phyloP scores from a whole-genome alignment of 92 coral and sea anemone genomes.

The Parazoanthus atlanticus region DNA sequence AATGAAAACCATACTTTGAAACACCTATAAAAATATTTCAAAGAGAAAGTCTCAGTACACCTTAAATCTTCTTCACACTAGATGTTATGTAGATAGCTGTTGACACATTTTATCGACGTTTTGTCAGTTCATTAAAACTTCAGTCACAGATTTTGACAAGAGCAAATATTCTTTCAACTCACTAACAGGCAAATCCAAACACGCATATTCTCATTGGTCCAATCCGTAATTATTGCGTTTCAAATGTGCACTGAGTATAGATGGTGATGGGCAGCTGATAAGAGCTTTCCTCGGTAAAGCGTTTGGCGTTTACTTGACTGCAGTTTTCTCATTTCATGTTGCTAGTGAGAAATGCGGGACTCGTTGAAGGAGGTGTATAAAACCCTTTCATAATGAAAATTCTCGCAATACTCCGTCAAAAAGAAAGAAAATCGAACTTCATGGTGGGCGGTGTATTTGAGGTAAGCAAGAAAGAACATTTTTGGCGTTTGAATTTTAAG shows the following conservation, averaged over 20 bases:
- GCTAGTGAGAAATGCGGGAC: background rate
- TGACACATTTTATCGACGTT: slow-evolving; percentile 18
- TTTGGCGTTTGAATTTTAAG: background rate
- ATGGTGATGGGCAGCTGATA: slow-evolving; percentile 12
- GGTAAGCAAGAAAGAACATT: background rate
- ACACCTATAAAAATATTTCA: background rate
- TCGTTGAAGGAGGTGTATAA: too few species aligned
- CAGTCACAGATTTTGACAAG: slow-evolving; percentile 27
- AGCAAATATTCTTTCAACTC: slow-evolving; percentile 17
- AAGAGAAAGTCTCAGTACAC: background rate
- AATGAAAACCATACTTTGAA: background rate
- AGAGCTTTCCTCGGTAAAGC: background rate
- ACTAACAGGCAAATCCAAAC: slow-evolving; percentile 13
- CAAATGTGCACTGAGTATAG: background rate
- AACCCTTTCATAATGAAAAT: background rate
- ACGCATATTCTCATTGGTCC: slow-evolving; percentile 6
- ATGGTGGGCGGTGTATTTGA: background rate
- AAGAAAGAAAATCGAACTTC: background rate
- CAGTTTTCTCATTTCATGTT: background rate
- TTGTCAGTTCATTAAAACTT: slow-evolving; percentile 39
- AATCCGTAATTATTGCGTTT: background rate
- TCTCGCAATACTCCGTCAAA: background rate
- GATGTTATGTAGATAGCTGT: slow-evolving; percentile 1
- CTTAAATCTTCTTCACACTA: background rate
- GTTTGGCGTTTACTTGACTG: background rate